Base-by-base conservation (phyloP, 2,888 invertebrate genomes). In the Nasonovia ribisnigri region DNA sequence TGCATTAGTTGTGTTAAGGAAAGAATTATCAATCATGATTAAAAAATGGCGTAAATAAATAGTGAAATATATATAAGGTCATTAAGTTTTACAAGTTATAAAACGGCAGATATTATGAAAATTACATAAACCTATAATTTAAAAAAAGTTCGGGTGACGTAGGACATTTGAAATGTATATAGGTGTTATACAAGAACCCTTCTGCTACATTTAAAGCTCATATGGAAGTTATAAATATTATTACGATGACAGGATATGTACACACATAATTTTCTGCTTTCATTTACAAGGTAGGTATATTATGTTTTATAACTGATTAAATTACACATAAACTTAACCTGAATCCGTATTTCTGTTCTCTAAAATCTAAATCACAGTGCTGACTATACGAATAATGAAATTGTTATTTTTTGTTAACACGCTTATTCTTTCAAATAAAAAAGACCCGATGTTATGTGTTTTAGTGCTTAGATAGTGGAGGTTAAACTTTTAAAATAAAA, bases 251-350 rank as follows among this genome's bases (percentile, higher is more conserved):
- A 86, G 86, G 84, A 92, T 86, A 43, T 60, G 36, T 60, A 60
- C 43, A 87, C 36, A 57, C n/a, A 57, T 86, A 84, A n/a, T 46
- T 43, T 46, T 84, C 20, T 13, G 24, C 5, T 91, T 91, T 29
- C 10, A 84, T 86, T 91, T 46, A 57, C 84, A 84, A 46, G 46
- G 46, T 43, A 36, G 46, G 57, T 87, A 24, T 48, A 87, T 48
- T 60, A 60, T 87, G 60, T 86, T 92, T 48, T 87, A 92, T 92
- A 60, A 87, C 91, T 87, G 57, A 92, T 84, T 91, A 84, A 86
- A 87, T 87, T 92, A 91, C n/a, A 46, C 57, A 86, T 60, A 48
- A 92, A 92, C 86, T 60, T 46, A 57, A n/a, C 24, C 43, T 43
- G 54, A 77, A 84, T 46, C 36, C 46, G 26, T 26, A n/a, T 86